A percentile compares a stretch with the other conserved stretches of the same genome.
Conservation (phyloP, 2,888 invertebrate species). For the Microctonus brassicae region DNA sequence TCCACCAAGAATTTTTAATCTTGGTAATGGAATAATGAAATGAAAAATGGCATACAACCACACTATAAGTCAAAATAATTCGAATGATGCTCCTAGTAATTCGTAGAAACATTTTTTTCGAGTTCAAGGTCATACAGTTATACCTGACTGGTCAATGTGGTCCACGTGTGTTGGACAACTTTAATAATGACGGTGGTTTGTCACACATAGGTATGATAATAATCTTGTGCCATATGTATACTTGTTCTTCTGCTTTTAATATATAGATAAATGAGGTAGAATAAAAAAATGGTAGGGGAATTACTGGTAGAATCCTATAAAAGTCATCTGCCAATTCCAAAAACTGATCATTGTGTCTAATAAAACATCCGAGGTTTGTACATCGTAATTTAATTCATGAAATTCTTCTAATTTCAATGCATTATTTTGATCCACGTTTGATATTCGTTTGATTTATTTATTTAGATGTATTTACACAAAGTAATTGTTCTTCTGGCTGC, state of each 20-base stretch:
- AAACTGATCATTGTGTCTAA: constrained; percentile 40
- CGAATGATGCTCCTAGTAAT: background rate
- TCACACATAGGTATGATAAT: constrained; percentile 1
- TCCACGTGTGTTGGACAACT: background rate
- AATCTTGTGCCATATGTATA: background rate
- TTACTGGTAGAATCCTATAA: constrained; percentile 41
- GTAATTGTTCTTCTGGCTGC: background rate
- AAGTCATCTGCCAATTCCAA: constrained; percentile 37
- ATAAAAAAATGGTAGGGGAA: constrained; percentile 21
- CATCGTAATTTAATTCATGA: constrained; percentile 1
- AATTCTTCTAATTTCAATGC: background rate
- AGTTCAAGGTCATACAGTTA: constrained; percentile 25
- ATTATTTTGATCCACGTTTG: background rate
- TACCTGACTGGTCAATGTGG: constrained; percentile 2
- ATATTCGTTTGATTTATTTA: no score
- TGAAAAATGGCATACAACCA: background rate
- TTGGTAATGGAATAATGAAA: background rate
- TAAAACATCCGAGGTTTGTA: constrained; percentile 25
- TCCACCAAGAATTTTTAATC: background rate
- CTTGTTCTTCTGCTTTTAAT: constrained; percentile 24
- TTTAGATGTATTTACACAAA: background rate
- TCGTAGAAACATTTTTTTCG: constrained; percentile 15
- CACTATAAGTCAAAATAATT: background rate
- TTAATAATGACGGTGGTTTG: constrained; percentile 8
- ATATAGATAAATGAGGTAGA: background rate